These are phyloP conservation scores for Cotesia chilonis DNA, from an alignment of 1,140 invertebrate species.

Conservation along the genomic window DNA sequence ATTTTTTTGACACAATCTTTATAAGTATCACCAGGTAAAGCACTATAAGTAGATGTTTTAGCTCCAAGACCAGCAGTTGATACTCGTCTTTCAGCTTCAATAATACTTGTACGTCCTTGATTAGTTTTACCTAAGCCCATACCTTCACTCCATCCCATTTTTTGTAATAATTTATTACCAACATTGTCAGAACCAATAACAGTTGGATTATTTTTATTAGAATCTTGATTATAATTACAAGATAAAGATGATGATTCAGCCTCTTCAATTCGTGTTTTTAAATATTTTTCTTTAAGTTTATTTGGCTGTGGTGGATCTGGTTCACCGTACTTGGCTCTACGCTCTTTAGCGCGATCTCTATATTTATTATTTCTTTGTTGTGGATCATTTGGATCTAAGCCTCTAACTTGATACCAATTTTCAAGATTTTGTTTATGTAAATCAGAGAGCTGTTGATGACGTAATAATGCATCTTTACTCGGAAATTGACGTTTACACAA, in stretches of 20 bases:
- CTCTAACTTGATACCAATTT: slow-evolving; percentile 69
- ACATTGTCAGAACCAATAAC: slow-evolving; percentile 89
- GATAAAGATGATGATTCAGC: slow-evolving; percentile 44
- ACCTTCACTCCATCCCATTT: slow-evolving; percentile 98
- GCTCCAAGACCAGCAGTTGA: slow-evolving; percentile 79
- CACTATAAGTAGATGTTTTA: slow-evolving; percentile 76
- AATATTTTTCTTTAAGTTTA: slow-evolving; percentile 75
- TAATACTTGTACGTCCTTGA: slow-evolving; percentile 92
- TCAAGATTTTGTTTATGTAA: slow-evolving; percentile 95
- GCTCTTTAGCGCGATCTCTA: slow-evolving; percentile 94
- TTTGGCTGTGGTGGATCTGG: slow-evolving; percentile 81
- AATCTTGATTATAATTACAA: slow-evolving; percentile 67
- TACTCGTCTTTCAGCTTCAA: slow-evolving; percentile 77
- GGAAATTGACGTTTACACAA: slow-evolving; percentile 96
- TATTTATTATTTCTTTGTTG: slow-evolving; percentile 72
- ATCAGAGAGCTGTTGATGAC: slow-evolving; percentile 93
- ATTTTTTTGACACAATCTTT: slow-evolving; percentile 92
- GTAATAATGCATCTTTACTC: slow-evolving; percentile 85
- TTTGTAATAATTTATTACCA: slow-evolving; percentile 92
- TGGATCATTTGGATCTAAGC: slow-evolving; percentile 68
- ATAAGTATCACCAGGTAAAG: slow-evolving; percentile 84
- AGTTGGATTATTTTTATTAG: slow-evolving; percentile 65
- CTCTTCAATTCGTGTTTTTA: slow-evolving; percentile 69
- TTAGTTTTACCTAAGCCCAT: slow-evolving; percentile 92
- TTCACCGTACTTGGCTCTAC: slow-evolving; percentile 93